A percentile compares a stretch with the other conserved stretches of the same genome.
These are phyloP conservation scores for Labroides dimidiatus DNA, from an alignment of 2,797 vertebrate genomes.

Conservation along the genomic window DNA sequence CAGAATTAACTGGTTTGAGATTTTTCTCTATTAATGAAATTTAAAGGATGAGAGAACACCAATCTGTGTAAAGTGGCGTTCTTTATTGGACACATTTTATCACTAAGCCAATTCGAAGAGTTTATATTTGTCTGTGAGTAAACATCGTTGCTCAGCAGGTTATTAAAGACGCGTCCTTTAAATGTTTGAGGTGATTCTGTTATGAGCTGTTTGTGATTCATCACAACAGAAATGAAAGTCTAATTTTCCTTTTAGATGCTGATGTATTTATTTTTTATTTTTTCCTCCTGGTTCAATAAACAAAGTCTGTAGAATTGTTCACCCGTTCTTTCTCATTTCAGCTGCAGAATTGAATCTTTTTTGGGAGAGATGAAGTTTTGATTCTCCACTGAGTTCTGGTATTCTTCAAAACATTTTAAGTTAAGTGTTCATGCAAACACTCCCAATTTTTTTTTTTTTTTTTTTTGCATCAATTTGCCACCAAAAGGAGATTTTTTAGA, in stretches of 20 bases:
- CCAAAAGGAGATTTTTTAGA: constrained; percentile 79
- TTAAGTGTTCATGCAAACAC: constrained; percentile 40
- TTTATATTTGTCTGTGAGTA: constrained; percentile 41
- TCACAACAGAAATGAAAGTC: constrained; percentile 24
- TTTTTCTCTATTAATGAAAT: constrained; percentile 15
- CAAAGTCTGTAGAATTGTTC: constrained; percentile 61
- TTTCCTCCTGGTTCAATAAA: constrained; percentile 53
- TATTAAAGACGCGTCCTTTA: constrained; percentile 20
- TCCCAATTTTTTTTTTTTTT: too few species aligned
- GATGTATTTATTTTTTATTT: constrained; percentile 66
- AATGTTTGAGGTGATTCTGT: constrained; percentile 43
- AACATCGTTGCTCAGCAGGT: constrained; percentile 15
- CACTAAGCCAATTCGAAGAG: constrained; percentile 7
- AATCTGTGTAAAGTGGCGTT: constrained; percentile 58
- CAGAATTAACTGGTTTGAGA: constrained; percentile 17
- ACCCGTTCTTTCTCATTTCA: constrained; percentile 43
- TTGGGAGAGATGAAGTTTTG: too few species aligned
- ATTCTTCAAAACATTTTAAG: background rate
- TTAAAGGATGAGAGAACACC: constrained; percentile 23
- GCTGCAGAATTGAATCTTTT: too few species aligned
- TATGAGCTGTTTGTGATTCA: constrained; percentile 36
- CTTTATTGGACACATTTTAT: constrained; percentile 28
- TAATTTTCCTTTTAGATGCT: constrained; percentile 38
- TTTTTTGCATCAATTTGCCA: constrained; percentile 67
- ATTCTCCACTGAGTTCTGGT: too few species aligned